phyloP scores from a whole-genome alignment of 2,113 vertebrate genomes.

The Perca schrenkii region DNA sequence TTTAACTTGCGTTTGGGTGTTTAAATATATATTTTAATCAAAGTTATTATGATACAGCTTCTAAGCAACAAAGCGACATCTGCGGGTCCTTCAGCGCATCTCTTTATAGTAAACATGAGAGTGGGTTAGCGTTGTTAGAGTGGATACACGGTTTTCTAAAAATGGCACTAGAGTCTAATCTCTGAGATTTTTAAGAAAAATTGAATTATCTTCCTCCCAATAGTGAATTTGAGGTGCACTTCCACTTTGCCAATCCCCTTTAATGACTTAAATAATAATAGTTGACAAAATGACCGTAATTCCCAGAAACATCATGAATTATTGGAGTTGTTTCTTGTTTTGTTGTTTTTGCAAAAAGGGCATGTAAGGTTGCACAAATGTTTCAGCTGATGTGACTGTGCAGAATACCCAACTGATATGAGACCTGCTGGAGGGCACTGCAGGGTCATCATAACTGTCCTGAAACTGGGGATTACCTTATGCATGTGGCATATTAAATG shows the following conservation, averaged over 20 bases:
- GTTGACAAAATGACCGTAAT: neutral
- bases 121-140: too few species aligned
- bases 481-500: conserved; percentile 20
- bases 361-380: neutral
- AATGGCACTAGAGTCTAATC: neutral
- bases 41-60: neutral
- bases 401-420: neutral
- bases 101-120: neutral
- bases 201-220: neutral
- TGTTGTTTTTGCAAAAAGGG: neutral
- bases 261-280: conserved; percentile 1
- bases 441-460: neutral
- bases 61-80: neutral
- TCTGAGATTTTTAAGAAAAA: neutral
- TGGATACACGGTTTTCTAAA: neutral
- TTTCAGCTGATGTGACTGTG: neutral
- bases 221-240: neutral
- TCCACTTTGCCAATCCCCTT: neutral
- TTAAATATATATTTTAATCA: neutral
- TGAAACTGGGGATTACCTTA: neutral
- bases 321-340: neutral
- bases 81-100: neutral
- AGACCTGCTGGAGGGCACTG: neutral
- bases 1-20: neutral
- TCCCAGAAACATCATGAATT: neutral